These are phyloP conservation scores for Allacma fusca DNA, from an alignment of 2,888 invertebrate species.

Conservation along the genomic window DNA sequence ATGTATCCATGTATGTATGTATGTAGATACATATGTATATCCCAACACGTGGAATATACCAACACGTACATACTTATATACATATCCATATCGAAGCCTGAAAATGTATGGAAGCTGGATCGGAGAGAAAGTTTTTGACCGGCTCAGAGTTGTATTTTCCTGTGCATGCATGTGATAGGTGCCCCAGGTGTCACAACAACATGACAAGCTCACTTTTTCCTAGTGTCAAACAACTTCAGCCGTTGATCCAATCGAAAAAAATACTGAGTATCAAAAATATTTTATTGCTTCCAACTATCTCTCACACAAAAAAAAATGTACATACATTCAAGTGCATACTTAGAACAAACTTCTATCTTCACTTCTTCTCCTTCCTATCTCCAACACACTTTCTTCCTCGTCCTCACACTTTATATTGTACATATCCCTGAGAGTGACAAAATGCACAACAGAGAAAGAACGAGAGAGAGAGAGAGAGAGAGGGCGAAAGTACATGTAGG, in stretches of 20 bases:
- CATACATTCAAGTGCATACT: background rate
- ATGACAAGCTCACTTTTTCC: slow-evolving; percentile 40
- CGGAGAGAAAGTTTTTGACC: background rate
- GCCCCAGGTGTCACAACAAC: slow-evolving; percentile 43
- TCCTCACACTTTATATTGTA: background rate
- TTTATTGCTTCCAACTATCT: slow-evolving; percentile 31
- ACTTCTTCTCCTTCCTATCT: background rate
- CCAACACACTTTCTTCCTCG: background rate
- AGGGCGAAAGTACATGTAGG: too few relatives aligned
- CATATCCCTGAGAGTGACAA: background rate
- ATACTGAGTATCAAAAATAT: slow-evolving; percentile 32
- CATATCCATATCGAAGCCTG: background rate
- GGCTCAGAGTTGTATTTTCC: too few relatives aligned
- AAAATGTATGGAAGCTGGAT: background rate
- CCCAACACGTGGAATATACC: too few relatives aligned
- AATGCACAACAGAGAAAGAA: background rate
- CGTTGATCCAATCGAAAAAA: slow-evolving; percentile 40
- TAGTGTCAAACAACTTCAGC: slow-evolving; percentile 34
- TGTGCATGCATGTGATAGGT: slow-evolving; percentile 17
- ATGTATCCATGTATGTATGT: too few relatives aligned
- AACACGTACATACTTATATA: too few relatives aligned
- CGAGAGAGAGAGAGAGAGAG: background rate
- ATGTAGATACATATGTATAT: background rate
- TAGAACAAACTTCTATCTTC: background rate
- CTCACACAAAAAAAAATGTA: background rate